Conservation (phyloP, 1,140 invertebrate species). For the Leguminivora glycinivorella region DNA sequence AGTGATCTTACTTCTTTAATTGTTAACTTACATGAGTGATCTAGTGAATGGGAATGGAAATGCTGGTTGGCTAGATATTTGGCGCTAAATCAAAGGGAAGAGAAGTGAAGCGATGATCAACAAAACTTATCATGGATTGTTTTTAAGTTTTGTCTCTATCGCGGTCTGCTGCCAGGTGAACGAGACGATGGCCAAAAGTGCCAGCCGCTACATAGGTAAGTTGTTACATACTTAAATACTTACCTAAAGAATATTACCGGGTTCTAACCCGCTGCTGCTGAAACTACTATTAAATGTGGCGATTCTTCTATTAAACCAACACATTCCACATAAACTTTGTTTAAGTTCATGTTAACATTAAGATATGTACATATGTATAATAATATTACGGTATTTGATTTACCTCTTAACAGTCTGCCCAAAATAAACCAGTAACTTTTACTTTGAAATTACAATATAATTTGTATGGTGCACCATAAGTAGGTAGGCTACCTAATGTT, state of each 20-base stretch:
- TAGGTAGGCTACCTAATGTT: neutral
- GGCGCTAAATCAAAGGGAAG: constrained; percentile 35
- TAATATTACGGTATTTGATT: no score
- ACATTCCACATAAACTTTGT: no score
- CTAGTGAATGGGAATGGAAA: constrained; percentile 5
- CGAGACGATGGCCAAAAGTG: constrained; percentile 74
- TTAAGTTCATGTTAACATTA: no score
- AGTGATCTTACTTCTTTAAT: constrained; percentile 33
- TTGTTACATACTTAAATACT: constrained; percentile 29
- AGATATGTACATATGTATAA: no score
- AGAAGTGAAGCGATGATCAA: constrained; percentile 61
- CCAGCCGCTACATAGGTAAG: constrained; percentile 73
- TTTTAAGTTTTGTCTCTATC: constrained; percentile 71
- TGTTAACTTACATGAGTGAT: neutral
- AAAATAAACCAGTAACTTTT: no score
- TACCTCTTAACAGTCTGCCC: no score
- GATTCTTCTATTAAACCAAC: no score
- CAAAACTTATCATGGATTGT: constrained; percentile 70
- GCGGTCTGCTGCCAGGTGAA: constrained; percentile 74
- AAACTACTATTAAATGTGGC: no score
- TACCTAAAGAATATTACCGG: neutral
- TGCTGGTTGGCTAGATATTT: constrained; percentile 21
- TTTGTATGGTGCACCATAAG: neutral
- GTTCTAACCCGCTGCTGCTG: constrained; percentile 4
- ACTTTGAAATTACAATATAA: no score